Evolutionary conservation across 1,140 invertebrate genomes (phyloP).

Genomic region (Marisa cornuarietis): DNA sequence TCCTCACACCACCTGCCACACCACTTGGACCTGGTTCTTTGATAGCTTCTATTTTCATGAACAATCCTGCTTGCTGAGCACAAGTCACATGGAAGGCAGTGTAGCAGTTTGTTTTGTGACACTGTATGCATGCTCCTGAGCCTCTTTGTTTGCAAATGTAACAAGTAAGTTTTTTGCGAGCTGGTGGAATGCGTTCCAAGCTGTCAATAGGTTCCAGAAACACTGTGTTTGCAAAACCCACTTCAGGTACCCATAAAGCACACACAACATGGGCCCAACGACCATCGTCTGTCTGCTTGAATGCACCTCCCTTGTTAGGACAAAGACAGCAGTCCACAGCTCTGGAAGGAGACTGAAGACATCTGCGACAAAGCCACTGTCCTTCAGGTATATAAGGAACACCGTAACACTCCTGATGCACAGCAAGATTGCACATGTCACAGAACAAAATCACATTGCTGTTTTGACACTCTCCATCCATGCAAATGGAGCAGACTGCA

Average conservation of each 20-base stretch:
- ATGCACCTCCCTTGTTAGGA: constrained; percentile 97
- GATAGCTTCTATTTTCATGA: constrained; percentile 92
- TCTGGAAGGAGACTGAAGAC: constrained; percentile 93
- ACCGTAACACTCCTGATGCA: constrained; percentile 99
- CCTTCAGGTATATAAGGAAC: constrained; percentile 99
- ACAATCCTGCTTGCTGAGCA: constrained; percentile 93
- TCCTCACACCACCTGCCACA: constrained; percentile 79
- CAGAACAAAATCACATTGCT: constrained; percentile 97
- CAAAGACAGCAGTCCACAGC: constrained; percentile 97
- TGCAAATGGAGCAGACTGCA: constrained; percentile 94
- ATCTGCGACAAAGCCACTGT: constrained; percentile 95
- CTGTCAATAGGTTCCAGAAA: constrained; percentile 98
- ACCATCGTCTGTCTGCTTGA: constrained; percentile 96
- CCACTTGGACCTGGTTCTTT: constrained; percentile 54
- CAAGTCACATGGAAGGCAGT: constrained; percentile 98
- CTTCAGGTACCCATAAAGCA: constrained; percentile 98
- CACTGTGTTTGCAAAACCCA: constrained; percentile 88
- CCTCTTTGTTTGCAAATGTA: constrained; percentile 96
- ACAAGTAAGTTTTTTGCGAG: constrained; percentile 93
- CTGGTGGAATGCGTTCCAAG: constrained; percentile 93
- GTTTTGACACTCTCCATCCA: constrained; percentile 94
- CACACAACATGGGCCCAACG: constrained; percentile 99
- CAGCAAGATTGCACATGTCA: constrained; percentile 99
- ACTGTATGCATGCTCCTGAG: constrained; percentile 97
- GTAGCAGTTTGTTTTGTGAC: constrained; percentile 95